Base-by-base conservation (phyloP, 2,888 invertebrate genomes). In the Cryptops parisi region DNA sequence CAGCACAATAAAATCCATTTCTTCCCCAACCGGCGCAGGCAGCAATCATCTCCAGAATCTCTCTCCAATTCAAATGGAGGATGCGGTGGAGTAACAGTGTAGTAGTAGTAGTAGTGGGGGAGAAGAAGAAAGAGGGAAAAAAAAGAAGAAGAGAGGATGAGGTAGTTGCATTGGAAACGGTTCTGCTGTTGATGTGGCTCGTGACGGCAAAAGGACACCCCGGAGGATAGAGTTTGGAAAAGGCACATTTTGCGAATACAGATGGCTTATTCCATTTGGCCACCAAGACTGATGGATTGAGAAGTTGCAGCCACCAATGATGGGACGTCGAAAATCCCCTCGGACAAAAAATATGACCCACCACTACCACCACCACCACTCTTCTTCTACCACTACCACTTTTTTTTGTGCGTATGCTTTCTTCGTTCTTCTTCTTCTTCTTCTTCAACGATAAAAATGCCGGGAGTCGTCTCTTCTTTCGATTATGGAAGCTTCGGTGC, bases 1-100 rank as follows among this genome's bases (percentile, higher is more conserved):
- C 48, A 48, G 33, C 33, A 48, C 48, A 48, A 48, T 48, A 48
- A 48, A 48, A 48, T 48, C 48, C 48, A 48, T 48, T 48, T 48
- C 48, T 48, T 23, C 24, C 33, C 33, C 19, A 19, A 19, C 27
- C 6, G 12, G 43, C 17, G 43, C 43, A n/a, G 43, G 43, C 33
- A 33, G 33, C 33, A 33, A 33, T 33, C 33, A 33, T 46, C 25
- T 46, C 46, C 24, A 17, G 17, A 24, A 24, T 48, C 48, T 48
- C 19, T 48, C 48, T 33, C 48, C 48, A 48, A 33, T 33, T 33
- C 48, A 5, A 48, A 33, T 48, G 48, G 19, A 27, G 17, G n/a
- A n/a, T n/a, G n/a, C n/a, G n/a, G n/a, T n/a, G n/a, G n/a, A n/a
- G n/a, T n/a, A n/a, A n/a, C n/a, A n/a, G n/a, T n/a, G n/a, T n/a